These are phyloP conservation scores for Popillia japonica DNA, from an alignment of 1,140 invertebrate genomes.

Conservation along the genomic window DNA sequence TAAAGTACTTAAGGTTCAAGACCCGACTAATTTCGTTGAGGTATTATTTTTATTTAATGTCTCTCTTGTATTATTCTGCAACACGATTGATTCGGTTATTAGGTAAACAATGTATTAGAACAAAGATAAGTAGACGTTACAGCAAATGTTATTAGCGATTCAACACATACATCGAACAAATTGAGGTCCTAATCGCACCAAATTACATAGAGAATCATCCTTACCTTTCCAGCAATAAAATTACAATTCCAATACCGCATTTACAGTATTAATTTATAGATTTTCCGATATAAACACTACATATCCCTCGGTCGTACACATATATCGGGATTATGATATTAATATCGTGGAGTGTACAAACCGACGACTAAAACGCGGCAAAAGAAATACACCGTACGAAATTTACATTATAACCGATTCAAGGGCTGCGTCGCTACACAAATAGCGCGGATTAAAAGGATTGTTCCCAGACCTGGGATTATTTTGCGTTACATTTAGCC, in stretches of 20 bases:
- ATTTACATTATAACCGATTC: conserved; percentile 26
- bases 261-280: background rate
- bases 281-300: background rate
- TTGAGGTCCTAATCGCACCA: too few relatives aligned
- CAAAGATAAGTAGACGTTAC: too few relatives aligned
- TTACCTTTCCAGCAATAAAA: background rate
- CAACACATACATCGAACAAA: too few relatives aligned
- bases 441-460: conserved; percentile 29
- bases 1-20: too few relatives aligned
- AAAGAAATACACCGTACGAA: conserved; percentile 10
- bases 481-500: conserved; percentile 32
- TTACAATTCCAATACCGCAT: conserved; percentile 10
- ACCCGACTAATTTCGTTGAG: too few relatives aligned
- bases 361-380: background rate
- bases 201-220: background rate
- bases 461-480: conserved; percentile 20
- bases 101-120: too few relatives aligned
- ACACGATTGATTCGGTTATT: too few relatives aligned
- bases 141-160: too few relatives aligned
- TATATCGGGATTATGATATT: conserved; percentile 11
- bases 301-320: background rate
- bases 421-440: background rate
- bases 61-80: too few relatives aligned
- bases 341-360: background rate
- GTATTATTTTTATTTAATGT: too few relatives aligned